Base-by-base conservation (phyloP, 2,797 vertebrate species). In the Sciaenops ocellatus region DNA sequence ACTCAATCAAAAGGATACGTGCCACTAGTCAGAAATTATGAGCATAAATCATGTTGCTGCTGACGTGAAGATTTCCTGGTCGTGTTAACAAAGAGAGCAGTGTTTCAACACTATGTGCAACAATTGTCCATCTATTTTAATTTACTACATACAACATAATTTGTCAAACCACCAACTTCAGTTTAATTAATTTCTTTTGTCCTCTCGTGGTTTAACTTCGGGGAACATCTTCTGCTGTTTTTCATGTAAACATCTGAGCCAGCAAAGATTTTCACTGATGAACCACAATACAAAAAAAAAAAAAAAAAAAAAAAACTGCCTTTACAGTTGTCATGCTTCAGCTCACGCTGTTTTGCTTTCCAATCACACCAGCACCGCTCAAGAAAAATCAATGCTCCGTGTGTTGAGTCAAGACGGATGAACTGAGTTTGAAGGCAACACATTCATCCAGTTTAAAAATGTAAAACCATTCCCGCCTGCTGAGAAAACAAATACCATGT, bases 1-100 rank as follows among this genome's bases (percentile, higher is more conserved):
- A 84, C 30, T 75, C 73, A 75, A 62, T 80, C 62, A 47, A 50
- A 34, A 73, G 24, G 18, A 71, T 75, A 69, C 69, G 47, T 73
- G 80, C 20, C 6, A 16, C 51, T 17, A 34, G 54, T 69, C 75
- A 75, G 8, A 52, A 44, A 75, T 47, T 12, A n/a, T 8, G 17
- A 56, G 24, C 11, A 10, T 71, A 74, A 86, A 59, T 81, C 46
- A 17, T 30, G 51, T 26, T 68, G 20, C 51, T 28, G 50, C 61
- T 6, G 10, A 59, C 10, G 5, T 59, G 68, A 52, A 42, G 51
- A 30, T 63, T 76, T 78, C 34, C 42, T 22, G 56, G 34, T 22
- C 3, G 1, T 0, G 30, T 66, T 28, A 6, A 30, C 44, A 70
- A 55, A 80, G 50, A 44, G 17, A 59, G 42, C 15, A 41, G 17